Percentiles rank a stretch among this genome's conserved stretches.
phyloP scores from a whole-genome alignment of 2,113 vertebrate genomes.

The Haemorhous mexicanus region DNA sequence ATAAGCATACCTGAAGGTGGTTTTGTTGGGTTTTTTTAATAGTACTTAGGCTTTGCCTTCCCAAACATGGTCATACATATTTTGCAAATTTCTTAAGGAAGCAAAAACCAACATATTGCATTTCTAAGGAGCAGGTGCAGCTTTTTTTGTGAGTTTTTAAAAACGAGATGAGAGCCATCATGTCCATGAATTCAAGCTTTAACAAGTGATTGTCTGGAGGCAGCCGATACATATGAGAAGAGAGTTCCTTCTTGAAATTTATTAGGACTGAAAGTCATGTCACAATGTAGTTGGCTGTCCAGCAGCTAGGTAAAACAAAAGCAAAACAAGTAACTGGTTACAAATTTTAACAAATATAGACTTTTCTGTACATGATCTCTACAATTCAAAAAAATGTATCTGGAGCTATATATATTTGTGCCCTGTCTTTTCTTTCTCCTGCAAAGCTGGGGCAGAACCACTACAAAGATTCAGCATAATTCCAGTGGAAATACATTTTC shows the following conservation, averaged over 20 bases:
- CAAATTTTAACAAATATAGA: neutral
- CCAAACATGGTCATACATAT: constrained; percentile 11
- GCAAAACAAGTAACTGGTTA: neutral
- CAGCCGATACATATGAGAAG: constrained; percentile 14
- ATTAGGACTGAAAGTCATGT: constrained; percentile 55
- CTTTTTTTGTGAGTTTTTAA: constrained; percentile 55
- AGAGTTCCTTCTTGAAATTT: constrained; percentile 51
- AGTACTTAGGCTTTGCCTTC: constrained; percentile 31
- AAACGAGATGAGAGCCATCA: constrained; percentile 56
- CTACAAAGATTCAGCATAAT: neutral
- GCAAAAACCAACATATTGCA: constrained; percentile 39
- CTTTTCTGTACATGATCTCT: neutral
- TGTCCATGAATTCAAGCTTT: constrained; percentile 57
- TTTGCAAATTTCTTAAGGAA: constrained; percentile 53
- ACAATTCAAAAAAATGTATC: fast-evolving
- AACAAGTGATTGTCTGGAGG: constrained; percentile 70
- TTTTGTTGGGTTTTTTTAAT: neutral
- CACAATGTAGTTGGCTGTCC: constrained; percentile 97
- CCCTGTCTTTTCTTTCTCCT: neutral
- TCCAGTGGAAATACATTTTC: neutral
- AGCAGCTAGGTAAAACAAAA: constrained; percentile 77
- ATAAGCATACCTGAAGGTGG: constrained; percentile 33
- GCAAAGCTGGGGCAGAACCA: neutral
- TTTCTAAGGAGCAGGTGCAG: constrained; percentile 62
- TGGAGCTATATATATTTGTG: neutral